Evolutionary conservation across 2,888 invertebrate species (phyloP).

Genomic region (Coronaproctus castanopsis): DNA sequence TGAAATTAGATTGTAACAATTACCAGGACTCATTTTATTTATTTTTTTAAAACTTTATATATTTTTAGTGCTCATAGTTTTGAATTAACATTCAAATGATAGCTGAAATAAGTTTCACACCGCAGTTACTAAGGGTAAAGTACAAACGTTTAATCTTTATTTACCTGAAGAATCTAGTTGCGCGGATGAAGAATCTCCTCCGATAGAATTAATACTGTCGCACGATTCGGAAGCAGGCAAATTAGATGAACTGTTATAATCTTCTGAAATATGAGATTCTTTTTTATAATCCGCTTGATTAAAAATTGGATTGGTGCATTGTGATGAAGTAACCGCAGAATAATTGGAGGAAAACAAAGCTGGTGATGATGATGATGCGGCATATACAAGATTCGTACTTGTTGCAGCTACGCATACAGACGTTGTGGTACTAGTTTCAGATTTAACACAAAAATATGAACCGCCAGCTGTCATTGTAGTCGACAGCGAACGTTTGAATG

Average conservation of each 20-base stretch:
- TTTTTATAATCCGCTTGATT: not conserved
- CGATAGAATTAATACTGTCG: not conserved
- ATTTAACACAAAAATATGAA: too few relatives aligned
- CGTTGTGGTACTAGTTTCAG: too few relatives aligned
- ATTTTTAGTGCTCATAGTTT: too few relatives aligned
- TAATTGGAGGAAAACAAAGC: not conserved
- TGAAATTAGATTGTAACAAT: too few relatives aligned
- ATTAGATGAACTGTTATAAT: not conserved
- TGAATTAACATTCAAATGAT: too few relatives aligned
- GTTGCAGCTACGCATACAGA: not conserved
- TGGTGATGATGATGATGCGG: not conserved
- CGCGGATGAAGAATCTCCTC: not conserved
- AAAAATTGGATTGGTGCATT: not conserved
- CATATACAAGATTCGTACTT: not conserved
- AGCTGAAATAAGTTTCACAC: too few relatives aligned
- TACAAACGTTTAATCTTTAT: too few relatives aligned
- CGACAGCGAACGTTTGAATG: too few relatives aligned
- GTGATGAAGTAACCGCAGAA: not conserved
- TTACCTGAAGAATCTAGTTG: conserved; percentile 8
- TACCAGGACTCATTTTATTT: too few relatives aligned
- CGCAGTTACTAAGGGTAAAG: too few relatives aligned
- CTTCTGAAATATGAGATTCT: not conserved
- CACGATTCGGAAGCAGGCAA: not conserved
- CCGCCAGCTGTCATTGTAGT: too few relatives aligned
- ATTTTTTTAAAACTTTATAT: too few relatives aligned